Percentiles rank a stretch among this genome's conserved stretches.
Conservation (phyloP, 2,888 invertebrate species). For the Sinelater perroti region DNA sequence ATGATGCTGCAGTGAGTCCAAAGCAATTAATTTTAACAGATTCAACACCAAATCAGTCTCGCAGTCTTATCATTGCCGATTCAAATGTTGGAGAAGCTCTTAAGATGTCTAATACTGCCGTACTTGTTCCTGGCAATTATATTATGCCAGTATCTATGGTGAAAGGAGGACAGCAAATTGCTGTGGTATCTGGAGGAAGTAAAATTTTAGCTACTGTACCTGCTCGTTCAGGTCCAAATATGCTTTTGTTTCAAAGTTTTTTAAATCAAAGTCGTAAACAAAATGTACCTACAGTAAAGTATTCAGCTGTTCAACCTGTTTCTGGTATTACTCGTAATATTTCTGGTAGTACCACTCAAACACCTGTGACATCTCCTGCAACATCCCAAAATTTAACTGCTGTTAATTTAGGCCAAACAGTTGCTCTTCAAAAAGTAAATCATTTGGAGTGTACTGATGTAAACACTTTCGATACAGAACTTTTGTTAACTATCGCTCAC, state of each 20-base stretch:
- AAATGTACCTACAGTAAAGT: conserved; percentile 66
- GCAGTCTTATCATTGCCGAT: conserved; percentile 70
- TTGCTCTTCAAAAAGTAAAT: conserved; percentile 59
- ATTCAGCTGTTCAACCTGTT: conserved; percentile 59
- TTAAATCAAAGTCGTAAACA: conserved; percentile 72
- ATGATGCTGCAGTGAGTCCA: conserved; percentile 52
- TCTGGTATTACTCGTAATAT: conserved; percentile 55
- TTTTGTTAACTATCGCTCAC: conserved; percentile 57
- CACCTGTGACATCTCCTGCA: conserved; percentile 59
- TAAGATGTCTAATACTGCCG: conserved; percentile 71
- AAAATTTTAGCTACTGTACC: conserved; percentile 64
- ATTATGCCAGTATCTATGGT: conserved; percentile 76
- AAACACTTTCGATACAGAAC: conserved; percentile 50
- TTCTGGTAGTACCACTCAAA: conserved; percentile 58
- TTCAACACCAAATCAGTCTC: conserved; percentile 56
- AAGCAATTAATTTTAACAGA: conserved; percentile 57
- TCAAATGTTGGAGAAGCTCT: conserved; percentile 70
- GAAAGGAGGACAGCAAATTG: conserved; percentile 76
- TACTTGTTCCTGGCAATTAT: conserved; percentile 77
- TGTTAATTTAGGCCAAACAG: conserved; percentile 57
- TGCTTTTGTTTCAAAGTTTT: conserved; percentile 72
- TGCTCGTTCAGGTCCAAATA: conserved; percentile 67
- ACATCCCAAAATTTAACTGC: conserved; percentile 56
- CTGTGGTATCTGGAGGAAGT: conserved; percentile 76
- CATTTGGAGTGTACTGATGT: conserved; percentile 48